Percentiles rank a stretch among this genome's conserved stretches.
Evolutionary conservation across 2,797 vertebrate genomes (phyloP).

Genomic region (Etheostoma perlongum): DNA sequence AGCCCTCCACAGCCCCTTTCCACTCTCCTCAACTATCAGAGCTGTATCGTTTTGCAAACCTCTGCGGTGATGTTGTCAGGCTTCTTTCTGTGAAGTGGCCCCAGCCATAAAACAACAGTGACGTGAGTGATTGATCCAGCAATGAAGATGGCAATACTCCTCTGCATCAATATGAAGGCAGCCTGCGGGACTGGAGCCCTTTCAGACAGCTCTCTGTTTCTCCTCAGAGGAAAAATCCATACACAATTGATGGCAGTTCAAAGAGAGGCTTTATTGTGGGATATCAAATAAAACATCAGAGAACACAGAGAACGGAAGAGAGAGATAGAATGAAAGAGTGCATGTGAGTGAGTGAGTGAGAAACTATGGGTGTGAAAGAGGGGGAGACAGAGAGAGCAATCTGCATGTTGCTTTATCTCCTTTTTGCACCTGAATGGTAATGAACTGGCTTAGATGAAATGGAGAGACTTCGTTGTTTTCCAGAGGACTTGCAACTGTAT

Average conservation of each 20-base stretch:
- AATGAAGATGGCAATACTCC: constrained; percentile 87
- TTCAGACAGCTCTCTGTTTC: constrained; percentile 86
- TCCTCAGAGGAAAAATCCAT: constrained; percentile 87
- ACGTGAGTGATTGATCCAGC: constrained; percentile 86
- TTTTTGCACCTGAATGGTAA: constrained; percentile 84
- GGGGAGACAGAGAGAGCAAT: constrained; percentile 75
- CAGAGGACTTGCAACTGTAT: constrained; percentile 69
- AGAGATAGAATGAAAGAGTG: constrained; percentile 77
- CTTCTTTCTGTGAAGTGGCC: constrained; percentile 84
- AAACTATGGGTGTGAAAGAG: constrained; percentile 56
- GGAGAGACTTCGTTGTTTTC: constrained; percentile 71
- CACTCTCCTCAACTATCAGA: constrained; percentile 80
- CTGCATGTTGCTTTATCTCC: constrained; percentile 83
- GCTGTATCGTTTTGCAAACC: constrained; percentile 84
- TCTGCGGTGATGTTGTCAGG: constrained; percentile 84
- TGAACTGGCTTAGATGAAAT: constrained; percentile 76
- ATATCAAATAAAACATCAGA: constrained; percentile 88
- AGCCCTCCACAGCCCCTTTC: constrained; percentile 53
- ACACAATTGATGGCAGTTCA: constrained; percentile 87
- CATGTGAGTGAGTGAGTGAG: constrained; percentile 70
- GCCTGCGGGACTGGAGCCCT: constrained; percentile 85
- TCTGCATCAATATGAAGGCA: constrained; percentile 86
- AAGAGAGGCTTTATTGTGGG: constrained; percentile 87
- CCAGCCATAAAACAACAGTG: constrained; percentile 85
- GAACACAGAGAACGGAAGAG: constrained; percentile 79